Evolutionary conservation across 1,140 invertebrate species (phyloP).

Genomic region (Bicyclus anynana): DNA sequence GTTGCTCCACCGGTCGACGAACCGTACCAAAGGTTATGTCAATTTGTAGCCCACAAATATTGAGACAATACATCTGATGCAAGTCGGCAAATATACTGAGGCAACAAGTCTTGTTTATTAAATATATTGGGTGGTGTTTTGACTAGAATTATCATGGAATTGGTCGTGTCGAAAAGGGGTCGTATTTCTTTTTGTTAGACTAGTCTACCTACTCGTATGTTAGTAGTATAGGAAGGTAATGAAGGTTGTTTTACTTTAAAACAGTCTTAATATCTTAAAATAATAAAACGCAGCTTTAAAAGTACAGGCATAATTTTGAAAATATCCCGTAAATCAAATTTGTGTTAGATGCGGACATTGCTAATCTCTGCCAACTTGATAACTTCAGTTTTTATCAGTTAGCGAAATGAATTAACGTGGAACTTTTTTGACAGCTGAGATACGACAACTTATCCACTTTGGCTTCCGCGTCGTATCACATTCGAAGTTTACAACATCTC

Average conservation of each 20-base stretch:
- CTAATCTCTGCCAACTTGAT: slow-evolving; percentile 5
- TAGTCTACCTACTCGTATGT: no score
- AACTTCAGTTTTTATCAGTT: slow-evolving; percentile 27
- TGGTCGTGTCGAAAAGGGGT: no score
- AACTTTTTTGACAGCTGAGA: slow-evolving; percentile 14
- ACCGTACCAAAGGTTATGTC: slow-evolving; percentile 27
- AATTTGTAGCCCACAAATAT: slow-evolving; percentile 11
- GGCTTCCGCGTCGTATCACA: neutral
- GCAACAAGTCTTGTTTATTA: slow-evolving; percentile 8
- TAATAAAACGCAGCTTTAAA: no score
- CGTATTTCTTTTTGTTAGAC: no score
- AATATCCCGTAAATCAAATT: slow-evolving; percentile 31
- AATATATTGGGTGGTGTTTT: neutral
- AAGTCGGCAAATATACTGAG: slow-evolving; percentile 5
- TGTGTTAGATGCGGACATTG: slow-evolving; percentile 25
- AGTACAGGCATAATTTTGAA: slow-evolving; percentile 5
- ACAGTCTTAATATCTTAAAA: no score
- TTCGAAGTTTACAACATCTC: no score
- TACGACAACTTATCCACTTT: slow-evolving; percentile 11
- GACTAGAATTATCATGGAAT: no score
- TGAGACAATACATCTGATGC: slow-evolving; percentile 12
- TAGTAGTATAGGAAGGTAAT: no score
- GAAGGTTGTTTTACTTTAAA: no score
- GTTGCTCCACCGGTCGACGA: slow-evolving; percentile 21
- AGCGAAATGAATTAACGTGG: slow-evolving; percentile 18